Base-by-base conservation (phyloP, 1,140 invertebrate genomes). In the Penaeus vannamei region DNA sequence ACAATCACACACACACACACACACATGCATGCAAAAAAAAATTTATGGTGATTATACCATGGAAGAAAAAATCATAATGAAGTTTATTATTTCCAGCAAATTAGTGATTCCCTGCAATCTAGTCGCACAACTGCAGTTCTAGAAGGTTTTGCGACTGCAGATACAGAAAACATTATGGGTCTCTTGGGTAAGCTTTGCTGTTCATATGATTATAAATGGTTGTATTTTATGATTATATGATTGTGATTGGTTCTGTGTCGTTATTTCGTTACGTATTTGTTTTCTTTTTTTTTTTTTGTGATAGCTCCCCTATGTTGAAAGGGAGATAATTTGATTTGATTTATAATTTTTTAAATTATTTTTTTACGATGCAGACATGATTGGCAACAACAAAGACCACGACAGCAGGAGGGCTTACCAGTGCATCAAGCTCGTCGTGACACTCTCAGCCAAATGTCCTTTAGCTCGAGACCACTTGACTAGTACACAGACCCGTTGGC, bases 371-470 rank as follows among this genome's bases (percentile, higher is more conserved):
- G 23, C 53, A 90, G 86, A 85, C 62, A 86, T 90, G 59, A 88
- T 90, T 29, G 82, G 83, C 2, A 91, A 92, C 62, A 93, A 93
- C 92, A 93, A 93, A 90, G 91, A 92, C 64, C 92, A 91, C 76
- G 94, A 94, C 91, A 93, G 93, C 84, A 91, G 93, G 2, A 92
- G 94, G 12, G 94, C 94, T 23, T 94, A 94, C 90, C 93, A 94
- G 91, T 93, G 93, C 91, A 94, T 94, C 81, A 94, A 94, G 92
- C 93, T 94, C 84, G 92, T 94, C 32, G 94, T 94, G 23, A 92
- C 90, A 66, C 90, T 94, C 61, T 92, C 93, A 26, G 93, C 93
- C 84, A 92, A 92, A 90, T 93, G 92, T 76, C 42, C 72, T 23
- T 32, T 91, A n/a, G 94, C 94, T 90, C 93, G 94, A 22, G 93